These are phyloP conservation scores for Liodrosophila aerea DNA, from an alignment of 2,888 invertebrate species.

Conservation along the genomic window DNA sequence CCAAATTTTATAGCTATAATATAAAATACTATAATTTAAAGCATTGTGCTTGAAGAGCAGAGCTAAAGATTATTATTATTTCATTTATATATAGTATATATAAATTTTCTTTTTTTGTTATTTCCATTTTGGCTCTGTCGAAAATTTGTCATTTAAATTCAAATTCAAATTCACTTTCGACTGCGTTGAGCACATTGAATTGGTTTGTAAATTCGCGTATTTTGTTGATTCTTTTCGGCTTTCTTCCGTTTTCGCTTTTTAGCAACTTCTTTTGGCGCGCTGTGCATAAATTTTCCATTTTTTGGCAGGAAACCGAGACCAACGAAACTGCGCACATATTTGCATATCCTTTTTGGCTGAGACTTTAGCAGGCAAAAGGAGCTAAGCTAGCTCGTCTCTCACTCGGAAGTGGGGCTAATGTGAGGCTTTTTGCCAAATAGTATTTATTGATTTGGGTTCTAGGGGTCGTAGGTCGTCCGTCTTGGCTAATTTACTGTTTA, in stretches of 20 bases:
- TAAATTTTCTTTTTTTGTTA: slow-evolving; percentile 6
- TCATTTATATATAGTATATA: too few species aligned
- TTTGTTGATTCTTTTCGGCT: slow-evolving; percentile 62
- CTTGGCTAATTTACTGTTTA: slow-evolving; percentile 27
- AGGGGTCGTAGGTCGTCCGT: not conserved
- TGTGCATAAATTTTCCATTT: slow-evolving; percentile 49
- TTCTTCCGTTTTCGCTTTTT: slow-evolving; percentile 38
- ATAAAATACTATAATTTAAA: too few species aligned
- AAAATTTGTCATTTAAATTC: slow-evolving; percentile 77
- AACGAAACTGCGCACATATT: slow-evolving; percentile 66
- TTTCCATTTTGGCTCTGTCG: slow-evolving; percentile 25
- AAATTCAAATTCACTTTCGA: slow-evolving; percentile 68
- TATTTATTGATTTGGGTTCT: slow-evolving; percentile 41
- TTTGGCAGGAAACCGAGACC: slow-evolving; percentile 17
- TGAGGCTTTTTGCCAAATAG: slow-evolving; percentile 34
- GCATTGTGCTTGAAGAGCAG: slow-evolving; percentile 26
- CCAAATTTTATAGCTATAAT: too few species aligned
- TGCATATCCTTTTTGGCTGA: slow-evolving; percentile 73
- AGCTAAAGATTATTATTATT: slow-evolving; percentile 49
- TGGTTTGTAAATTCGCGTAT: slow-evolving; percentile 75
- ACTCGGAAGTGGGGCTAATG: slow-evolving; percentile 56
- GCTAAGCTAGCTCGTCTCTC: not conserved
- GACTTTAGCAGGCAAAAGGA: not conserved
- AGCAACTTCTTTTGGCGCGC: not conserved
- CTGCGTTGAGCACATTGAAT: slow-evolving; percentile 62